Base-by-base conservation (phyloP, 2,113 vertebrate species). In the Pseudopodoces humilis region DNA sequence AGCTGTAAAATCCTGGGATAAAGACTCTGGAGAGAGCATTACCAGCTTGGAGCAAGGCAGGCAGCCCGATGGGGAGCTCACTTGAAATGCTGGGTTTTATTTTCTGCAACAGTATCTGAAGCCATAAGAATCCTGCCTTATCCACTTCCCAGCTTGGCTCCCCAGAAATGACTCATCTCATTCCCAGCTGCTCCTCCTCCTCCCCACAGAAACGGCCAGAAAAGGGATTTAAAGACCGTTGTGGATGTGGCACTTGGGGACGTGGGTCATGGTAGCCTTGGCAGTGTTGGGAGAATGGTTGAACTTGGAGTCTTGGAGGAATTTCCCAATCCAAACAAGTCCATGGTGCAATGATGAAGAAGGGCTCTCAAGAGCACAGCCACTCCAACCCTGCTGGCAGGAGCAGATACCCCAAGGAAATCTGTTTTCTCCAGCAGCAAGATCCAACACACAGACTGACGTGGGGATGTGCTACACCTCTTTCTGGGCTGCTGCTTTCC, bases 151-250 rank as follows among this genome's bases (percentile, higher is more conserved):
- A 58, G 79, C 50, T 15, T 91, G 86, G 86, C 49, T 92, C 86
- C 89, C 74, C 81, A 87, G 84, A 59, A 75, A 39, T 95, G 80
- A 97, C 60, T 97, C 91, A 93, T 80, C 63, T 44, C 82, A n/a
- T 50, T 70, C 78, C 80, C 88, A 80, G 65, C 92, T 62, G 76
- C 81, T 92, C 13, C 52, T 96, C 49, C 67, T 95, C 59, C 79
- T 69, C 37, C 70, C 72, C 83, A 72, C 1, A 56, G 76, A 67
- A 77, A 53, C 5, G 9, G 44, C 59, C 86, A 90, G 39, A 59
- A 88, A 53, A 69, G 41, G 31, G 49, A 56, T 17, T 35, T 16
- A 17, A 56, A 49, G 46, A 30, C 10, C 1, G 0, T 8, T 30
- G 63, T 49, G 49, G 55, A 62, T 41, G 70, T 35, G 76, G 67